phyloP scores from a whole-genome alignment of 92 coral and sea anemone genomes.

The Zoanthus sansibaricus region DNA sequence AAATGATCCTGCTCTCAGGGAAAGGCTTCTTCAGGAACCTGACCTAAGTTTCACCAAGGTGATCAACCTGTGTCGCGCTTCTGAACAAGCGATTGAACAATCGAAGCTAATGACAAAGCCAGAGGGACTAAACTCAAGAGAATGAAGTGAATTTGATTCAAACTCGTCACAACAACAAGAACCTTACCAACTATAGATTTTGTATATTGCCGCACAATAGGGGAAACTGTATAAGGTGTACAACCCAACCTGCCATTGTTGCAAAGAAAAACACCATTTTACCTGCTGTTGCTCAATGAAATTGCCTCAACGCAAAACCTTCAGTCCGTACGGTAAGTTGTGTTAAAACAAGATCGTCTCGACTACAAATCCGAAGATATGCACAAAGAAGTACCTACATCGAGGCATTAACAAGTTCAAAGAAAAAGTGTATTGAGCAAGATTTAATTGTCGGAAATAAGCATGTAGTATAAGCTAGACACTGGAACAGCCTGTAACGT shows the following conservation, averaged over 20 bases:
- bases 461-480: no score
- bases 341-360: background rate
- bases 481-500: no score
- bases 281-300: slow-evolving; percentile 52
- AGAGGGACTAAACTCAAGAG: background rate
- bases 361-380: background rate
- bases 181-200: no score
- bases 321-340: slow-evolving; percentile 13
- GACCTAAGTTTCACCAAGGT: no score
- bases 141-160: background rate
- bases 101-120: slow-evolving; percentile 47
- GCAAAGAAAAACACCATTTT: slow-evolving; percentile 49
- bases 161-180: no score
- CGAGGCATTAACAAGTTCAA: slow-evolving; percentile 4
- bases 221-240: no score
- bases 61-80: no score
- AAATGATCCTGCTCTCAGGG: slow-evolving; percentile 11
- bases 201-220: no score
- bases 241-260: no score
- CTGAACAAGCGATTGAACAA: slow-evolving; percentile 38
- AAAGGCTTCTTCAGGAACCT: no score
- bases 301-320: background rate
- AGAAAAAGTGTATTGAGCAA: slow-evolving; percentile 17
- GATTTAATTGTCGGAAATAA: background rate
- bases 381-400: background rate